These are phyloP conservation scores for Vanacampus margaritifer DNA, from an alignment of 2,113 vertebrate genomes.

Conservation along the genomic window DNA sequence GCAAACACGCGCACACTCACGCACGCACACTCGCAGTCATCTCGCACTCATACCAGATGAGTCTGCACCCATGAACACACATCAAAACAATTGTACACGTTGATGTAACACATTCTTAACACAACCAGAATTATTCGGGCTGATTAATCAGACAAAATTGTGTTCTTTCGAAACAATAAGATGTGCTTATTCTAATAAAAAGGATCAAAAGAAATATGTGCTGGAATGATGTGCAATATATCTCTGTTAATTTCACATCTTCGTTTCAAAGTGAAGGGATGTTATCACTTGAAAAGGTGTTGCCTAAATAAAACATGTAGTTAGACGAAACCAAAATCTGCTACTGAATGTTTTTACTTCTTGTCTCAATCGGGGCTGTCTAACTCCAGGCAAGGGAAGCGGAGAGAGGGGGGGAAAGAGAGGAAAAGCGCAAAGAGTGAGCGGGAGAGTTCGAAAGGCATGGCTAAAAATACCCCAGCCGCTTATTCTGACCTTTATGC, in stretches of 20 bases:
- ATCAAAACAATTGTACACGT: slow-evolving; percentile 63
- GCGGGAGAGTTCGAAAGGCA: slow-evolving; percentile 48
- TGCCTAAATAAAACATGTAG: slow-evolving; percentile 46
- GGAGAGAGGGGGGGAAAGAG: slow-evolving; percentile 10
- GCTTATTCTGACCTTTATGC: slow-evolving; percentile 71
- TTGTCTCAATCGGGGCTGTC: slow-evolving; percentile 49
- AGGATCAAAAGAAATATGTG: background rate
- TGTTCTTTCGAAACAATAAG: slow-evolving; percentile 21
- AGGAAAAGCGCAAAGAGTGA: slow-evolving; percentile 49
- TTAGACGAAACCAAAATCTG: slow-evolving; percentile 44
- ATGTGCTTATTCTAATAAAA: slow-evolving; percentile 20
- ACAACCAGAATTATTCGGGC: slow-evolving; percentile 35
- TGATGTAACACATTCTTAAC: slow-evolving; percentile 57
- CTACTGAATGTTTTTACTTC: slow-evolving; percentile 44
- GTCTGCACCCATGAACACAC: slow-evolving; percentile 65
- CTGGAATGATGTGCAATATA: slow-evolving; percentile 2
- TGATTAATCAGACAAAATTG: slow-evolving; percentile 42
- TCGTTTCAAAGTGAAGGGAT: background rate
- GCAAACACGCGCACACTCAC: slow-evolving; percentile 56
- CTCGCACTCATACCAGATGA: slow-evolving; percentile 65
- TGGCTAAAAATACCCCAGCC: slow-evolving; percentile 65
- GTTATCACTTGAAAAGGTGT: slow-evolving; percentile 4
- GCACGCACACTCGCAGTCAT: slow-evolving; percentile 22
- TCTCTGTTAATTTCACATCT: slow-evolving; percentile 12
- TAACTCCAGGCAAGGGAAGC: slow-evolving; percentile 23